Percentiles rank a stretch among this genome's conserved stretches.
phyloP scores from a whole-genome alignment of 1,140 invertebrate genomes.

The Drosophila athabasca region DNA sequence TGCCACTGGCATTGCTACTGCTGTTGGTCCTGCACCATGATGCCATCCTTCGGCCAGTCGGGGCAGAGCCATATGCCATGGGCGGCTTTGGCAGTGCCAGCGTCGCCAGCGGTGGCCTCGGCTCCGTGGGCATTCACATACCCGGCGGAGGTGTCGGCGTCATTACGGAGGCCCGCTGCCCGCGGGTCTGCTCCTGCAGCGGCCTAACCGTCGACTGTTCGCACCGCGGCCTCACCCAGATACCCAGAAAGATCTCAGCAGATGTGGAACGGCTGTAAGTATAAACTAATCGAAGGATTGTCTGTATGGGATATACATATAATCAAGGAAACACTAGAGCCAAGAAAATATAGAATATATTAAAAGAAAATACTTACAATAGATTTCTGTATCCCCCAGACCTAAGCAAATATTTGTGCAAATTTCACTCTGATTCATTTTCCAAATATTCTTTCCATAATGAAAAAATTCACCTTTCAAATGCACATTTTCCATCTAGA shows the following conservation, averaged over 20 bases:
- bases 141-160: conserved; percentile 75
- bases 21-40: conserved; percentile 24
- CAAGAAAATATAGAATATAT: too few species aligned
- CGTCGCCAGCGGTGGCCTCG: conserved; percentile 67
- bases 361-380: too few species aligned
- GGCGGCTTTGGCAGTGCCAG: conserved; percentile 65
- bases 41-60: conserved; percentile 22
- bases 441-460: background rate
- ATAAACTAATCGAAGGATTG: conserved; percentile 4
- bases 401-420: background rate
- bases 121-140: conserved; percentile 81
- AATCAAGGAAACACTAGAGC: too few species aligned
- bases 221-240: conserved; percentile 90
- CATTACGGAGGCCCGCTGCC: conserved; percentile 86
- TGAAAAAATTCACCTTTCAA: conserved; percentile 35
- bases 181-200: conserved; percentile 91
- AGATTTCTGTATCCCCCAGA: too few species aligned
- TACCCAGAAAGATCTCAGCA: conserved; percentile 89
- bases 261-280: conserved; percentile 94
- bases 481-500: conserved; percentile 33
- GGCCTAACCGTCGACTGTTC: conserved; percentile 92
- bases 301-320: too few species aligned
- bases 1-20: background rate
- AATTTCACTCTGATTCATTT: background rate
- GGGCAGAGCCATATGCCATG: conserved; percentile 70